Evolutionary conservation across 2,113 vertebrate genomes (phyloP), one percentile per base, ranked within the genome.

Genomic region (Machaerirhynchus nigripectus): DNA sequence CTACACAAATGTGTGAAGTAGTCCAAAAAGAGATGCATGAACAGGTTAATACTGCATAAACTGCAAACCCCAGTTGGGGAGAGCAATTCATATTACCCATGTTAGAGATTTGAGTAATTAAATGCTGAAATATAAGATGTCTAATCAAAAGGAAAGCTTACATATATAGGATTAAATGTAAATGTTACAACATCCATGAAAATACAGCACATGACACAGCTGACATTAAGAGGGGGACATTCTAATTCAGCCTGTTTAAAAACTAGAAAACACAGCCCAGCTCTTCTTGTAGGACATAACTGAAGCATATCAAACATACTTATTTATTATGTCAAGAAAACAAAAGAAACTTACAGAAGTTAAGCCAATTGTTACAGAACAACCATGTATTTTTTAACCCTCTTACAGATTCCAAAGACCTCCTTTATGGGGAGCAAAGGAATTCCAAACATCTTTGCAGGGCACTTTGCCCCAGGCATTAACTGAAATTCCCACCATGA

Each of bases 371-470:
- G 68, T 90, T 90, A 52, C 1, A 40, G 47, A 76, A 89, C 28
- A 44, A 42, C 59, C 13, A 39, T 6, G 7, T 87, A 80, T 59
- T 95, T 91, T 96, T 89, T 95, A 95, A 91, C 79, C 83, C 83
- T 95, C 69, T 84, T 91, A 93, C 52, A 86, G 88, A 94, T 69
- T 96, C 84, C 78, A 96, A 94, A 93, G 83, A 97, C 92, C 96
- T 96, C 95, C 87, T 97, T 95, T 94, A 78, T 61, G 77, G 63
- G 68, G 44, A 96, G 89, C 84, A 96, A 97, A 97, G 77, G 96
- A 97, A 97, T 98, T 98, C 89, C 88, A 97, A 87, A 85, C 95
- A 97, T 98, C 92, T 63, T 96, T 96, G 67, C 84, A 93, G 85
- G 90, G 91, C 88, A 84, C 92, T 96, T 94, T 92, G 90, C 92